phyloP scores from a whole-genome alignment of 2,797 vertebrate species.

The Oryzias dopingdopingensis region DNA sequence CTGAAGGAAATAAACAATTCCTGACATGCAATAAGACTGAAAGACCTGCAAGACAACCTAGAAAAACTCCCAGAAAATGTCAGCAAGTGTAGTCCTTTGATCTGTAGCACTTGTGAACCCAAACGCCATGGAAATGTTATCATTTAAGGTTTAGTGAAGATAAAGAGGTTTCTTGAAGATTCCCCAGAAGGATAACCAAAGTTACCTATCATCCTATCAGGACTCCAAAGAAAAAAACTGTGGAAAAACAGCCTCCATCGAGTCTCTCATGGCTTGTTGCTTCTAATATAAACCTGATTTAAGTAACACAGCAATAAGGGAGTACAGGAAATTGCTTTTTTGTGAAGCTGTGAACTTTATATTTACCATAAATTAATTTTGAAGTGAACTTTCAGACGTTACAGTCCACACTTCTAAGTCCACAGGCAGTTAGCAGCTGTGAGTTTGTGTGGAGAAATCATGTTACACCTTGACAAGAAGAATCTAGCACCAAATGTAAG shows the following conservation, averaged over 20 bases:
- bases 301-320: constrained; percentile 8
- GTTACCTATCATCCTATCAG: not conserved
- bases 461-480: too few species aligned
- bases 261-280: constrained; percentile 9
- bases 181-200: not conserved
- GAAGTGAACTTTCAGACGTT: constrained; percentile 23
- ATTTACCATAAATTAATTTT: constrained; percentile 35
- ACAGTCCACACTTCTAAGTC: constrained; percentile 10
- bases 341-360: constrained; percentile 24
- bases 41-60: constrained; percentile 31
- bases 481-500: too few species aligned
- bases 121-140: constrained; percentile 5
- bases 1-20: constrained; percentile 40
- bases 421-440: constrained; percentile 15
- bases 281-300: constrained; percentile 13
- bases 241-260: constrained; percentile 11
- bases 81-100: constrained; percentile 6
- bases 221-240: not conserved
- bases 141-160: constrained; percentile 10
- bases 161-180: constrained; percentile 16
- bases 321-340: constrained; percentile 16
- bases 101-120: constrained; percentile 16
- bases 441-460: constrained; percentile 1
- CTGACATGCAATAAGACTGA: constrained; percentile 41
- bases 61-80: constrained; percentile 24